These are phyloP conservation scores for Spinus olivaceus DNA, from an alignment of 2,797 vertebrate species.

Conservation along the genomic window DNA sequence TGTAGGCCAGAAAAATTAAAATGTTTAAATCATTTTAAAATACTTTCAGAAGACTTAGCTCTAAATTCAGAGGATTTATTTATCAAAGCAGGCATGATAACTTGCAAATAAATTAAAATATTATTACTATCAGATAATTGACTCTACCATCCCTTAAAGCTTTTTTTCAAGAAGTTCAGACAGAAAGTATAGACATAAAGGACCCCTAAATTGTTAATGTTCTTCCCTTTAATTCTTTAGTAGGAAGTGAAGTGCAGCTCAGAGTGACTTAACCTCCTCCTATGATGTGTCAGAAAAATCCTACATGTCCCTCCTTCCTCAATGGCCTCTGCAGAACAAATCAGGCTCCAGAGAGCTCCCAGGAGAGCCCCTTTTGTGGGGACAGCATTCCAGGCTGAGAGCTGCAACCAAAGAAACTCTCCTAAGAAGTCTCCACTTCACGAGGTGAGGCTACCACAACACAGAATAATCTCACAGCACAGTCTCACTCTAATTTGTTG, in stretches of 20 bases:
- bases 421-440: not conserved
- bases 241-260: too few relatives aligned
- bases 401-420: not conserved
- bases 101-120: not conserved
- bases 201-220: not conserved
- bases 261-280: too few relatives aligned
- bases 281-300: too few relatives aligned
- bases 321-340: too few relatives aligned
- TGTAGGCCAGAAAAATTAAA: not conserved
- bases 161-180: not conserved
- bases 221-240: not conserved
- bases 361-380: not conserved
- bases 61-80: conserved; percentile 69
- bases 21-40: conserved; percentile 57
- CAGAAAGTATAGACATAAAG: not conserved
- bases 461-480: not conserved
- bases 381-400: conserved; percentile 12
- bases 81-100: conserved; percentile 74
- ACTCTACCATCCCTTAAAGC: conserved; percentile 30
- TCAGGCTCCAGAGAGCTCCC: too few relatives aligned
- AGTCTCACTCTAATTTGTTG: not conserved
- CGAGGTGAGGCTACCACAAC: not conserved
- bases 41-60: conserved; percentile 78
- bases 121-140: not conserved
- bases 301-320: too few relatives aligned